Percentiles rank a stretch among this genome's conserved stretches.
These are phyloP conservation scores for Rhea americana DNA, from an alignment of 2,113 vertebrate species.

Conservation along the genomic window DNA sequence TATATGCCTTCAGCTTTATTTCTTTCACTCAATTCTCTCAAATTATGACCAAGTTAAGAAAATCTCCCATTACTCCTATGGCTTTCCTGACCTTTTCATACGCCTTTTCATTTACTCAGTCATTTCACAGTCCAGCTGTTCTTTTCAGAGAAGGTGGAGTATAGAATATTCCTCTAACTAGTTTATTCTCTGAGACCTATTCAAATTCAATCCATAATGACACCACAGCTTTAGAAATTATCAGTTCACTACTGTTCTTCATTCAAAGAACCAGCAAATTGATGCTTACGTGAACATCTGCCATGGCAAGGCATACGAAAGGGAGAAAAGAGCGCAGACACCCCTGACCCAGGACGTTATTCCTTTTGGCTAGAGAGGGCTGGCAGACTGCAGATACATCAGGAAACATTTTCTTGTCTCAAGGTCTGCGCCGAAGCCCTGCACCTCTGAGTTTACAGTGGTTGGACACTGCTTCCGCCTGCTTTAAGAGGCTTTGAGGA, in stretches of 20 bases:
- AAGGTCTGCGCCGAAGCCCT: not conserved
- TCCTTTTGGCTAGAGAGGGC: not conserved
- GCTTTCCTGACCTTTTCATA: conserved; percentile 53
- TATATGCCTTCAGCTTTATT: not conserved
- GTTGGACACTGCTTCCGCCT: not conserved
- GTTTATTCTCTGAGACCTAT: not conserved
- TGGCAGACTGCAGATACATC: not conserved
- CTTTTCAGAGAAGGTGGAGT: not conserved
- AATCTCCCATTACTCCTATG: conserved; percentile 38
- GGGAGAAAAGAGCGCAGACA: not conserved
- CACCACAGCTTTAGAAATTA: not conserved
- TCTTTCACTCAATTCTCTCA: conserved; percentile 26
- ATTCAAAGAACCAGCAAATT: not conserved
- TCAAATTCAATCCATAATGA: not conserved
- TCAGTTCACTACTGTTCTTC: not conserved
- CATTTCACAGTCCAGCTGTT: conserved; percentile 57
- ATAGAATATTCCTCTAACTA: not conserved
- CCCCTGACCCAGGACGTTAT: not conserved
- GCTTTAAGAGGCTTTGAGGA: not conserved
- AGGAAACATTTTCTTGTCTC: not conserved
- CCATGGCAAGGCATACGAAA: not conserved
- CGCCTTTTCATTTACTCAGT: conserved; percentile 48
- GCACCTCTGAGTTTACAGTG: not conserved
- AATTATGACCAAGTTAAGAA: conserved; percentile 48
- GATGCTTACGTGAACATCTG: not conserved